A percentile compares a stretch with the other conserved stretches of the same genome.
Evolutionary conservation across 1,140 invertebrate genomes (phyloP).

Genomic region (Zophobas morio): DNA sequence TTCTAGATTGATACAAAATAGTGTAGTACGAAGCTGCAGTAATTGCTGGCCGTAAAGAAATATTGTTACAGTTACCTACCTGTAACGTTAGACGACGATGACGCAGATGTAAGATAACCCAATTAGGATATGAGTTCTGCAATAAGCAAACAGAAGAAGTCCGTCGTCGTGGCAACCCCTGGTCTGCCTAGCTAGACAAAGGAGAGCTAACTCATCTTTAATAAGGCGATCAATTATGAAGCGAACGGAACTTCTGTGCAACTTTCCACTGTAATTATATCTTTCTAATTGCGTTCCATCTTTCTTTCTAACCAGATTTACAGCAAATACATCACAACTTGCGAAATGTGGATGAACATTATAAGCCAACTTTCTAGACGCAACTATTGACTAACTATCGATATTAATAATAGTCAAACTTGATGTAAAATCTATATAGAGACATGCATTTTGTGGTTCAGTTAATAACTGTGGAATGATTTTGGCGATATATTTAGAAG

Average conservation of each 20-base stretch:
- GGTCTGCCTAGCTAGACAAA: conserved; percentile 60
- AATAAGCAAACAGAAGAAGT: conserved; percentile 65
- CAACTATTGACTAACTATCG: conserved; percentile 27
- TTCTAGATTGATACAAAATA: too few relatives aligned
- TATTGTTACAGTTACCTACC: conserved; percentile 48
- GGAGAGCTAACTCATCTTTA: conserved; percentile 68
- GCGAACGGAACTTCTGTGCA: conserved; percentile 65
- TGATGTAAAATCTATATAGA: not conserved
- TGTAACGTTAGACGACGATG: conserved; percentile 56
- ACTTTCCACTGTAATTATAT: conserved; percentile 67
- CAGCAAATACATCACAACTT: conserved; percentile 57
- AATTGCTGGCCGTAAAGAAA: conserved; percentile 14
- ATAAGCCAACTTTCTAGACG: not conserved
- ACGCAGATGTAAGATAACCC: conserved; percentile 67
- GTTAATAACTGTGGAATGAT: too few relatives aligned
- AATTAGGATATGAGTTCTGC: conserved; percentile 67
- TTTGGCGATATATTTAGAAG: too few relatives aligned
- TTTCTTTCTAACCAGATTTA: conserved; percentile 62
- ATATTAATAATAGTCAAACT: conserved; percentile 9
- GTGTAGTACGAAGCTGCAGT: not conserved
- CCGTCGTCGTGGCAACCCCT: conserved; percentile 61
- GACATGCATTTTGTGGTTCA: too few relatives aligned
- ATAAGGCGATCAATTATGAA: conserved; percentile 69
- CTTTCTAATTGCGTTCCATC: conserved; percentile 64
- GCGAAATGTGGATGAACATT: conserved; percentile 13